Conservation (phyloP, 1,140 invertebrate genomes). For the Archegozetes longisetosus region DNA sequence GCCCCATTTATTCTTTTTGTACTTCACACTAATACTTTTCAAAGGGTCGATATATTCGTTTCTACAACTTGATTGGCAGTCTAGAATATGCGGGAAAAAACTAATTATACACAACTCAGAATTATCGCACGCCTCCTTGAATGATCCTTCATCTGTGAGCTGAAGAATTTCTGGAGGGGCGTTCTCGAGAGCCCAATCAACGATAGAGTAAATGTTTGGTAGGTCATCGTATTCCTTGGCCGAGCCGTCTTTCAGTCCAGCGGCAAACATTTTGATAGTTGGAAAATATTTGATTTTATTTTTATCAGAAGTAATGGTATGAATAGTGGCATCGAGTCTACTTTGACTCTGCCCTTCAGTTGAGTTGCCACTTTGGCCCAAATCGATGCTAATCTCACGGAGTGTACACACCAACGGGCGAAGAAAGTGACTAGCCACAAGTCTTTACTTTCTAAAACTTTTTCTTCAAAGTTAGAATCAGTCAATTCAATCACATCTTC, state of each 20-base stretch:
- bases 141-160: conserved; percentile 36
- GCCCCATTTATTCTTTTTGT: conserved; percentile 90
- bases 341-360: conserved; percentile 79
- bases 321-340: conserved; percentile 88
- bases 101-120: conserved; percentile 83
- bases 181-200: conserved; percentile 64
- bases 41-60: conserved; percentile 70
- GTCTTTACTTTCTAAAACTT: conserved; percentile 75
- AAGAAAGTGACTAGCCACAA: conserved; percentile 95
- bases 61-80: conserved; percentile 87
- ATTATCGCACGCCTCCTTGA: conserved; percentile 60
- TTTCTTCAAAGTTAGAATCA: conserved; percentile 80
- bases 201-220: conserved; percentile 76
- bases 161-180: conserved; percentile 65
- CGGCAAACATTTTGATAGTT: conserved; percentile 86
- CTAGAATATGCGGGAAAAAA: conserved; percentile 87
- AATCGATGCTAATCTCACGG: conserved; percentile 85
- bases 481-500: conserved; percentile 82
- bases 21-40: conserved; percentile 65
- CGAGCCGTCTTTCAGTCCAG: conserved; percentile 57
- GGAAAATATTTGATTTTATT: conserved; percentile 74
- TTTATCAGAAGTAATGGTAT: conserved; percentile 50
- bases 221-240: conserved; percentile 58
- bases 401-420: conserved; percentile 92
- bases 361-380: conserved; percentile 85